These are phyloP conservation scores for Ichneumon xanthorius DNA, from an alignment of 2,888 invertebrate genomes.

Conservation along the genomic window DNA sequence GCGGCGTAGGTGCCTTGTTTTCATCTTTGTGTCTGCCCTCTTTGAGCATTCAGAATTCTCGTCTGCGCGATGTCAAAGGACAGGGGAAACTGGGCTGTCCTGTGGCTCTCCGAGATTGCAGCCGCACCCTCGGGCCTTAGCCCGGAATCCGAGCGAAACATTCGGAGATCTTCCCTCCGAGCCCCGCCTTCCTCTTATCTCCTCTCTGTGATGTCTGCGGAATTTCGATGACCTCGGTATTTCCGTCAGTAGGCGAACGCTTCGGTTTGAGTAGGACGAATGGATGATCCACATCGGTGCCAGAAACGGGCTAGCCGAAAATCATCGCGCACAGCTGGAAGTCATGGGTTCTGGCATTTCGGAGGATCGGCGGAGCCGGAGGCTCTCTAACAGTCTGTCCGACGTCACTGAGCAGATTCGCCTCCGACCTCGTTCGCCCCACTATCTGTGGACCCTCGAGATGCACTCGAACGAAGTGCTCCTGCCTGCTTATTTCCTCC, in stretches of 20 bases:
- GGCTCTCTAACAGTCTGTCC: slow-evolving; percentile 12
- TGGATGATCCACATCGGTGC: slow-evolving; percentile 11
- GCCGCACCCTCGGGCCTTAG: not conserved
- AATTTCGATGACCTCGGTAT: slow-evolving; percentile 35
- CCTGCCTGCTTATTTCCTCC: slow-evolving; percentile 46
- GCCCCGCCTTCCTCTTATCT: not conserved
- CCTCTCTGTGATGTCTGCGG: slow-evolving; percentile 22
- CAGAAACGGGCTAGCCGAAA: not conserved
- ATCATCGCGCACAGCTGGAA: slow-evolving; percentile 27
- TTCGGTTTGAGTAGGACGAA: not conserved
- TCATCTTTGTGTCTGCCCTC: not conserved
- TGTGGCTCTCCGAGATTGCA: slow-evolving; percentile 7
- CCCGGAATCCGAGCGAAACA: slow-evolving; percentile 8
- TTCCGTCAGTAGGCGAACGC: not conserved
- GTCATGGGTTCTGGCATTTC: slow-evolving; percentile 41
- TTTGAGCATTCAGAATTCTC: slow-evolving; percentile 9
- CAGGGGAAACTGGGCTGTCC: not conserved
- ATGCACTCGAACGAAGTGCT: slow-evolving; percentile 62
- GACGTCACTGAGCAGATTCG: slow-evolving; percentile 72
- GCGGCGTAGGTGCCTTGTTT: not conserved
- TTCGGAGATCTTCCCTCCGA: not conserved
- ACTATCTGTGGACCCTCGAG: slow-evolving; percentile 60
- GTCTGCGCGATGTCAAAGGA: not conserved
- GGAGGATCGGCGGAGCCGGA: slow-evolving; percentile 5
- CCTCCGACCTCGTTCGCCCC: slow-evolving; percentile 74